These are phyloP conservation scores for Sorex fumeus DNA, from an alignment of 2,113 vertebrate species.

Conservation along the genomic window DNA sequence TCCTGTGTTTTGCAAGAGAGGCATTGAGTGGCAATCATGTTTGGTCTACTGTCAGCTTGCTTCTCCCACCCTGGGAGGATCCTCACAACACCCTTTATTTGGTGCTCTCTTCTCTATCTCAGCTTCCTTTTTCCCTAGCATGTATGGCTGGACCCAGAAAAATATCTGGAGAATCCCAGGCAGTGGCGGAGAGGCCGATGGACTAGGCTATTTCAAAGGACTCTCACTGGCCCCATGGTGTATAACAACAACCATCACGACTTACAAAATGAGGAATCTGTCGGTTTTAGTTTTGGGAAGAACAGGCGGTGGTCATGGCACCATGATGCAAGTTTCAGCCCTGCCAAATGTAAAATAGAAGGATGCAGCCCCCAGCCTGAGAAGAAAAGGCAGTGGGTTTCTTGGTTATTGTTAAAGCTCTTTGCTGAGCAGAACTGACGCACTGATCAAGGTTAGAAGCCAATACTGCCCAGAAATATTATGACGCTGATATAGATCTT, in stretches of 20 bases:
- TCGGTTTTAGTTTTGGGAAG: neutral
- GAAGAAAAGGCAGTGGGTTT: neutral
- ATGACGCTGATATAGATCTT: neutral
- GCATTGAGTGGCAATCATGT: no score
- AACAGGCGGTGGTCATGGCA: no score
- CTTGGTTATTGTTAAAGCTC: neutral
- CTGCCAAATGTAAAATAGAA: conserved; percentile 21
- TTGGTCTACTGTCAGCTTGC: no score
- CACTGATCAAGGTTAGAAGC: neutral
- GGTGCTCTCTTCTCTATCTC: no score
- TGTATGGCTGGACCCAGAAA: no score
- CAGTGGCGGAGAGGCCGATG: neutral
- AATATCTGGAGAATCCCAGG: neutral
- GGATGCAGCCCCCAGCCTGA: neutral
- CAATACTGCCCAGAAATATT: neutral
- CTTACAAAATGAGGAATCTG: conserved; percentile 12
- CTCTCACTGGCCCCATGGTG: neutral
- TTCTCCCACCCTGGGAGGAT: no score
- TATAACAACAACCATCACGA: conserved; percentile 15
- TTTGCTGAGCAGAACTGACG: neutral
- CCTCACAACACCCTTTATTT: no score
- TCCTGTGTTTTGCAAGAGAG: no score
- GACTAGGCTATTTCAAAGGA: neutral
- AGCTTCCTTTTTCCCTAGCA: no score
- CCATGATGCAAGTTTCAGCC: neutral